These are phyloP conservation scores for Serranus cabrilla DNA, from an alignment of 2,797 vertebrate genomes.

Conservation along the genomic window DNA sequence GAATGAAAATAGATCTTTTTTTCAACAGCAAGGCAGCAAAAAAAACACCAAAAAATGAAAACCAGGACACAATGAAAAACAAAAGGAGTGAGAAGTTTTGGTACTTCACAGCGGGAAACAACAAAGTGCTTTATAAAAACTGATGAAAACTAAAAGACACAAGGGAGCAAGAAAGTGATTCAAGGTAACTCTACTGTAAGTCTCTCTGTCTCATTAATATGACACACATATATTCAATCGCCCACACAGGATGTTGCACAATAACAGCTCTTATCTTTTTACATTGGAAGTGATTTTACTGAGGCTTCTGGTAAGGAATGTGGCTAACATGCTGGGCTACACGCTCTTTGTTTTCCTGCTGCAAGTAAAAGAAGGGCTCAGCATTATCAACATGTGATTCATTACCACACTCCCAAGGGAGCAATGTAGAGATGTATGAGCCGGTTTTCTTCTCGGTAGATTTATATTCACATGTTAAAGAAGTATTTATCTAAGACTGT, in stretches of 20 bases:
- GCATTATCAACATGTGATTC: not conserved
- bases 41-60: not conserved
- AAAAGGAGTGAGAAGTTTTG: not conserved
- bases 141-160: not conserved
- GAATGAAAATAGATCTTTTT: not conserved
- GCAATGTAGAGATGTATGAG: not conserved
- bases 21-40: too few relatives aligned
- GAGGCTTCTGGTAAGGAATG: not conserved
- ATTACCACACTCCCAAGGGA: not conserved
- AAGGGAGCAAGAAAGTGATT: not conserved
- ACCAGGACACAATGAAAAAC: not conserved
- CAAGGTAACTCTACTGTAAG: not conserved
- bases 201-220: not conserved
- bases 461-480: not conserved
- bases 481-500: not conserved
- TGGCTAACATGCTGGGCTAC: not conserved
- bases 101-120: not conserved
- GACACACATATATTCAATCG: not conserved
- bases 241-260: not conserved
- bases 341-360: not conserved
- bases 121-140: not conserved
- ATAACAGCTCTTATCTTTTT: not conserved
- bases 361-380: too few relatives aligned
- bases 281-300: constrained; percentile 13
- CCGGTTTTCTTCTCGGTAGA: not conserved